Percentiles rank a stretch among this genome's conserved stretches.
Evolutionary conservation across 2,113 vertebrate genomes (phyloP).

Genomic region (Xiphias gladius): DNA sequence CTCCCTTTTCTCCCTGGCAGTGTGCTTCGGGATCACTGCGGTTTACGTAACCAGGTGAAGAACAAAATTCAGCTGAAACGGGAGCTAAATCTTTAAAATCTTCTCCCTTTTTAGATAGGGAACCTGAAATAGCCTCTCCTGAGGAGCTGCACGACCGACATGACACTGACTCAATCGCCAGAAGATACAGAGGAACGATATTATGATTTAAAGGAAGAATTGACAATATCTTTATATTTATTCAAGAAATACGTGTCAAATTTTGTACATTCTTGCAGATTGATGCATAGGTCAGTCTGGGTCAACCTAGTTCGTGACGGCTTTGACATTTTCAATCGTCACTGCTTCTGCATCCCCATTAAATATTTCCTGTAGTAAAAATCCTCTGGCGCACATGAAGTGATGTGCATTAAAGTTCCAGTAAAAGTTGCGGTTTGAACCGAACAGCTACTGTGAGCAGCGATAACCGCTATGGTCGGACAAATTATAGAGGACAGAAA

Average conservation of each 20-base stretch:
- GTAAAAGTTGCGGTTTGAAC: conserved; percentile 14
- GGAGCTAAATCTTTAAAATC: conserved; percentile 30
- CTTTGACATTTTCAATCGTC: background rate
- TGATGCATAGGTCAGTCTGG: background rate
- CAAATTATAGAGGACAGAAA: background rate
- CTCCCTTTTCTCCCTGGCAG: conserved; percentile 26
- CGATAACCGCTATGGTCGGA: background rate
- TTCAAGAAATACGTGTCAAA: background rate
- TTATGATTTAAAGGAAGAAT: conserved; percentile 2
- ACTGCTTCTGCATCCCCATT: background rate
- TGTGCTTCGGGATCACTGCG: conserved; percentile 31
- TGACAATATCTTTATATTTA: background rate
- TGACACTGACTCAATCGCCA: background rate
- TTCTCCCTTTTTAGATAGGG: background rate
- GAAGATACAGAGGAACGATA: background rate
- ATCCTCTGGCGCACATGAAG: background rate
- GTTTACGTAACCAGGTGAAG: conserved; percentile 39
- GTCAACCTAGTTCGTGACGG: background rate
- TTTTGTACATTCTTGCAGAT: background rate
- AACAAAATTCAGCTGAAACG: conserved; percentile 22
- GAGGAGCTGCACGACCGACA: background rate
- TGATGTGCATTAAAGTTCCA: conserved; percentile 35
- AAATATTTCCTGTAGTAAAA: background rate
- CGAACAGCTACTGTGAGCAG: background rate
- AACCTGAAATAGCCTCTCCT: conserved; percentile 24